A percentile compares a stretch with the other conserved stretches of the same genome.
Conservation (phyloP, 2,888 invertebrate genomes). For the Caenorhabditis sp. region DNA sequence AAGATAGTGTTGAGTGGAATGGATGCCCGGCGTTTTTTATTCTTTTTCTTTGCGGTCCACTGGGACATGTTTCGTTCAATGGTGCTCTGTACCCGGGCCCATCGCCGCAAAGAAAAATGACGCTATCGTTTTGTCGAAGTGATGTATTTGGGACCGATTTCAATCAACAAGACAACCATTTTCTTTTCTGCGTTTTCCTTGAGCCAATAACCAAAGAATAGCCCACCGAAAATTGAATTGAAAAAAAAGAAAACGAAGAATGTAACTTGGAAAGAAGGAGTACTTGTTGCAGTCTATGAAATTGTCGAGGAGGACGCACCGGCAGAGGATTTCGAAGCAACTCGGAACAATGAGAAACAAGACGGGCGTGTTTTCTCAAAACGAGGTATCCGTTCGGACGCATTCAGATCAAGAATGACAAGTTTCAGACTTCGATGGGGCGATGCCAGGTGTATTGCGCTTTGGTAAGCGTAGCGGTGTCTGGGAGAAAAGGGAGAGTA, state of each 20-base stretch:
- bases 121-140: constrained; percentile 44
- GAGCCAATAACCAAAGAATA: background rate
- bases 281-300: constrained; percentile 60
- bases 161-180: constrained; percentile 51
- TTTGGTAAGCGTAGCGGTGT: constrained; percentile 78
- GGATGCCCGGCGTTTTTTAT: constrained; percentile 39
- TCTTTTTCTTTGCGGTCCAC: constrained; percentile 34
- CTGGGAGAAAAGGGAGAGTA: constrained; percentile 65
- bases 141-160: constrained; percentile 52
- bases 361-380: constrained; percentile 62
- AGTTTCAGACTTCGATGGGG: constrained; percentile 71
- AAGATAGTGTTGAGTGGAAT: constrained; percentile 13
- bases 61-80: constrained; percentile 55
- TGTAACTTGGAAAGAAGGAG: background rate
- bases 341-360: constrained; percentile 50
- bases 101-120: constrained; percentile 45
- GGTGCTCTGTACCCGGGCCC: constrained; percentile 53
- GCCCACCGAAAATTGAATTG: constrained; percentile 20
- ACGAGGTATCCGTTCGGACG: constrained; percentile 51
- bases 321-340: constrained; percentile 55
- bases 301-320: constrained; percentile 63
- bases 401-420: background rate
- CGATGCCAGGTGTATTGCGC: constrained; percentile 80
- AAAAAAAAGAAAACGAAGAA: background rate
- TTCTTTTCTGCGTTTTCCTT: constrained; percentile 1